phyloP scores from a whole-genome alignment of 1,140 invertebrate species.

The Teleopsis dalmanni region DNA sequence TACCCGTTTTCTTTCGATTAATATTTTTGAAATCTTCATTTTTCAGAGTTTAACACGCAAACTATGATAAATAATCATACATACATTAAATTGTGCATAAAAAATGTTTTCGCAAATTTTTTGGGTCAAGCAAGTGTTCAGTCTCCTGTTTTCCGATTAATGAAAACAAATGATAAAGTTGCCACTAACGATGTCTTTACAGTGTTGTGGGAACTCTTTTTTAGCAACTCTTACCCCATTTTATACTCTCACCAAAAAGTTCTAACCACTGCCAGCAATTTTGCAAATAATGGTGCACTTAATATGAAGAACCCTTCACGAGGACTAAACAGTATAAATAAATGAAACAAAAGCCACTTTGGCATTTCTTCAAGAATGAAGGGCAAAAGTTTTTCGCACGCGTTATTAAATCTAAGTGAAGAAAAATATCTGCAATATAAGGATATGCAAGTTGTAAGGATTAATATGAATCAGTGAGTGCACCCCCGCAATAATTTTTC shows the following conservation, averaged over 20 bases:
- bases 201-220: too few species aligned
- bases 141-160: too few species aligned
- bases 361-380: not conserved
- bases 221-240: conserved; percentile 7
- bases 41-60: too few species aligned
- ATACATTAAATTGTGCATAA: too few species aligned
- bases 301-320: conserved; percentile 4
- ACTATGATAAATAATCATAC: too few species aligned
- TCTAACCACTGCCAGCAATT: conserved; percentile 2
- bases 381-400: conserved; percentile 7
- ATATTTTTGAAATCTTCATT: too few species aligned
- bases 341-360: conserved; percentile 1
- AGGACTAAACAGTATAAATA: too few species aligned
- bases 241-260: not conserved
- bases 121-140: too few species aligned
- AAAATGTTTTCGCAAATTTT: too few species aligned
- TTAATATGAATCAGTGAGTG: conserved; percentile 1
- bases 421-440: not conserved
- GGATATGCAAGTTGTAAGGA: conserved; percentile 4
- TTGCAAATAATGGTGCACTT: conserved; percentile 6
- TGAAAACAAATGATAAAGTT: too few species aligned
- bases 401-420: not conserved
- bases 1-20: too few species aligned
- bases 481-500: not conserved
- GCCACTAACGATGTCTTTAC: too few species aligned